Percentiles rank a stretch among this genome's conserved stretches.
Conservation (phyloP, 1,140 invertebrate species). For the Amyelois transitella region DNA sequence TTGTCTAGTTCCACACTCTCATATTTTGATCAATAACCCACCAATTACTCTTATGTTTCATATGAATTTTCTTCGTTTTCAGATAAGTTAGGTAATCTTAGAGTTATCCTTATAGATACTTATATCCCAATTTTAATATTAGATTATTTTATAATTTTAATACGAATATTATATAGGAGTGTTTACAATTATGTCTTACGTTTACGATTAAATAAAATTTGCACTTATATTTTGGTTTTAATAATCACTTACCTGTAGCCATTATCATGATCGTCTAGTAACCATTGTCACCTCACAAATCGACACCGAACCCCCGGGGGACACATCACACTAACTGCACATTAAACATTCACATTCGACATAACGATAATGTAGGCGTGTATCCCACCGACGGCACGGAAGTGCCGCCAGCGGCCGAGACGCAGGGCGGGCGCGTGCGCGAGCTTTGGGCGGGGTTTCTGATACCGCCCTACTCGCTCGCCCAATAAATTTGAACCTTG, state of each 20-base stretch:
- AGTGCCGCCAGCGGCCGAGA: conserved; percentile 18
- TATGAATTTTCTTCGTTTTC: not conserved
- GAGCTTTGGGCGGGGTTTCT: conserved; percentile 47
- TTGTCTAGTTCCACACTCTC: conserved; percentile 23
- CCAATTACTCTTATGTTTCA: too few species aligned
- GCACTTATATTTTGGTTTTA: not conserved
- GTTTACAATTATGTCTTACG: not conserved
- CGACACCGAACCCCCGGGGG: not conserved
- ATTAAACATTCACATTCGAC: conserved; percentile 65
- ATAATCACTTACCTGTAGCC: not conserved
- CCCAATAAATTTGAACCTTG: not conserved
- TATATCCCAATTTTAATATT: not conserved
- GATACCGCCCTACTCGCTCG: conserved; percentile 25
- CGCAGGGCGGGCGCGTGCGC: conserved; percentile 58
- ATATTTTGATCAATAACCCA: too few species aligned
- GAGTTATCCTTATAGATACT: not conserved
- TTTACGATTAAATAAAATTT: not conserved
- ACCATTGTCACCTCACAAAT: not conserved
- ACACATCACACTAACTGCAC: conserved; percentile 25
- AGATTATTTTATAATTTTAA: not conserved
- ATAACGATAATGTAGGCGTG: conserved; percentile 71
- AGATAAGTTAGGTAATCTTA: not conserved
- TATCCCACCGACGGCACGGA: conserved; percentile 42
- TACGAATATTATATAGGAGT: not conserved
- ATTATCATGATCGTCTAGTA: not conserved